Evolutionary conservation across 2,888 invertebrate genomes (phyloP).

Genomic region (Neuroscelio doddi): DNA sequence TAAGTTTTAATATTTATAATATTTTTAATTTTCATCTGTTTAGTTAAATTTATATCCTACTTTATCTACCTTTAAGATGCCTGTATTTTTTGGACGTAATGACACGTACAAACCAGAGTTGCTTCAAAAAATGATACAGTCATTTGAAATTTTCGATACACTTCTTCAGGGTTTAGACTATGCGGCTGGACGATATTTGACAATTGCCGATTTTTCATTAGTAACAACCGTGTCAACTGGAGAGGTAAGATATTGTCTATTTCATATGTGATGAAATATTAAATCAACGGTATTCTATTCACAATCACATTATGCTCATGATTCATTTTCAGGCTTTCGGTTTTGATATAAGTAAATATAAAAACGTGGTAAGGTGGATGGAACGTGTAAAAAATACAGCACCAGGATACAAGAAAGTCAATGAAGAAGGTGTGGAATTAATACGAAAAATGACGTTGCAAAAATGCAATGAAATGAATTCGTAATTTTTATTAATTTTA

Average conservation of each 20-base stretch:
- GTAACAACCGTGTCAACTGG: constrained; percentile 58
- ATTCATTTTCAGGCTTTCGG: constrained; percentile 56
- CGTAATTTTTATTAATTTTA: background rate
- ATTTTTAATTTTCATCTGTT: too few species aligned
- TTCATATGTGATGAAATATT: too few species aligned
- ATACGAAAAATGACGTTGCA: constrained; percentile 50
- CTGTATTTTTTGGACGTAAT: constrained; percentile 48
- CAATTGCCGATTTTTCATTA: constrained; percentile 64
- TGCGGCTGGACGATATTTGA: constrained; percentile 60
- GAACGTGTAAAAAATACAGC: constrained; percentile 75
- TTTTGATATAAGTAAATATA: constrained; percentile 73
- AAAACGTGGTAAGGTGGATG: constrained; percentile 80
- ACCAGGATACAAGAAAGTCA: constrained; percentile 75
- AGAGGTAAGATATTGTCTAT: constrained; percentile 51
- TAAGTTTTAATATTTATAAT: too few species aligned
- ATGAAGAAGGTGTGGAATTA: constrained; percentile 61
- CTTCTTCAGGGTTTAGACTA: constrained; percentile 64
- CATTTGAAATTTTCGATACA: constrained; percentile 57
- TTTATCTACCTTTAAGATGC: constrained; percentile 49
- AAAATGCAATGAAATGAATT: constrained; percentile 9
- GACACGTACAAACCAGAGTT: constrained; percentile 46
- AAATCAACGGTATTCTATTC: too few species aligned
- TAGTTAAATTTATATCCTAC: background rate
- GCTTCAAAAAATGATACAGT: constrained; percentile 50
- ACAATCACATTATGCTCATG: too few species aligned